Base-by-base conservation (phyloP, 2,888 invertebrate species). In the Microchrysa polita region DNA sequence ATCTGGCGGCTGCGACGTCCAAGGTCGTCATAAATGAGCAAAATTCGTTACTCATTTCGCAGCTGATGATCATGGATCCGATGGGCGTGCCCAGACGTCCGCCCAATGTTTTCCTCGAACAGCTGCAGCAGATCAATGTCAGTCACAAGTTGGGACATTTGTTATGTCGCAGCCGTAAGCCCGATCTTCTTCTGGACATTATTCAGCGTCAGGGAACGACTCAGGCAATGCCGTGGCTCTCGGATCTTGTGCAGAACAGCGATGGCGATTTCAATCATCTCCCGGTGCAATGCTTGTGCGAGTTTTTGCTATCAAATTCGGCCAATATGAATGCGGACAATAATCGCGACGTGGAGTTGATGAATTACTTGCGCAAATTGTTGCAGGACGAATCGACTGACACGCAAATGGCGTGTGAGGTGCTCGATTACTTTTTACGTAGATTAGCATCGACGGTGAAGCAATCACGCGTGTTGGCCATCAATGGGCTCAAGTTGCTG, bases 261-360 rank as follows among this genome's bases (percentile, higher is more conserved):
- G 96, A 96, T 81, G 93, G 82, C 2, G 85, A 85, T 72, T 85
- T 87, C 77, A 93, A 94, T 80, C 94, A 96, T 79, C 86, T 98
- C 20, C 98, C 98, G 0, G 96, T 98, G n/a, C 97, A 97, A 81
- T 98, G 97, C 82, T 88, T 98, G 65, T 98, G 98, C 86, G 98
- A 98, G 86, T 97, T 97, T 86, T 88, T 98, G 65, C 88, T 97
- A 1, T 90, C 91, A 76, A 89, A 89, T 72, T 86, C 89, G 0
- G 87, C 87, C 1, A 88, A 89, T 75, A 91, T 91, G 78, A 90
- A 90, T 79, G 87, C 90, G n/a, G 91, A 93, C 73, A 85, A 85
- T 72, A 81, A 80, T 40, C 92, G 93, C 77, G 91, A 93, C 79
- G 86, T 86, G 7, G 95, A 96, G 83, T 86, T 96, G 77, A 84